Evolutionary conservation across 2,888 invertebrate species (phyloP).

Genomic region (Andrena praecox): DNA sequence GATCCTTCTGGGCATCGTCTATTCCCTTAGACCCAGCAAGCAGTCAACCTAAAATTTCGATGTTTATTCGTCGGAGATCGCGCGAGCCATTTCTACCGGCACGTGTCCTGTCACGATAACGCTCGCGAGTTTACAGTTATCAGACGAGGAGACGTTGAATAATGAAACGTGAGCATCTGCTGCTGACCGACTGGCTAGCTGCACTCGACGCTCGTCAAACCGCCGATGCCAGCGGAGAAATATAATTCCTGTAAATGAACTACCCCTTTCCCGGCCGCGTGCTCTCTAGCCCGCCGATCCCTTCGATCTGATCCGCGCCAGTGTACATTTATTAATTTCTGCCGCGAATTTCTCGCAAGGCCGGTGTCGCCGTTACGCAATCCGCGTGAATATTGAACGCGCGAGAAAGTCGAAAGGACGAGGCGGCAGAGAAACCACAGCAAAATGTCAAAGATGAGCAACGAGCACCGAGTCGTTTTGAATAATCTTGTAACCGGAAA

Average conservation of each 20-base stretch:
- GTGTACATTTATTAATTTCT: background rate
- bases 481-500: slow-evolving; percentile 43
- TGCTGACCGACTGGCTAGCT: slow-evolving; percentile 40
- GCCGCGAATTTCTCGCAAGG: slow-evolving; percentile 53
- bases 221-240: background rate
- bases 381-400: slow-evolving; percentile 19
- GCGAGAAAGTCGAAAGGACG: slow-evolving; percentile 62
- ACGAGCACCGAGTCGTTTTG: slow-evolving; percentile 27
- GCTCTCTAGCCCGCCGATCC: no score
- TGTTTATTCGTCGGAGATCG: background rate
- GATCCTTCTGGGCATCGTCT: background rate
- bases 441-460: slow-evolving; percentile 71
- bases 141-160: slow-evolving; percentile 30
- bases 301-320: no score
- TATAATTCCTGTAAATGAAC: slow-evolving; percentile 35
- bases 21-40: background rate
- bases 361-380: slow-evolving; percentile 57
- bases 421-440: slow-evolving; percentile 37
- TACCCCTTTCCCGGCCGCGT: background rate
- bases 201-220: slow-evolving; percentile 53
- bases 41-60: background rate
- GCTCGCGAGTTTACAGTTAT: slow-evolving; percentile 21
- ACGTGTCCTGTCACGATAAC: slow-evolving; percentile 28
- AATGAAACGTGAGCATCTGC: slow-evolving; percentile 71
- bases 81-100: background rate